Base-by-base conservation (phyloP, 1,140 invertebrate genomes). In the Oedothorax gibbosus region DNA sequence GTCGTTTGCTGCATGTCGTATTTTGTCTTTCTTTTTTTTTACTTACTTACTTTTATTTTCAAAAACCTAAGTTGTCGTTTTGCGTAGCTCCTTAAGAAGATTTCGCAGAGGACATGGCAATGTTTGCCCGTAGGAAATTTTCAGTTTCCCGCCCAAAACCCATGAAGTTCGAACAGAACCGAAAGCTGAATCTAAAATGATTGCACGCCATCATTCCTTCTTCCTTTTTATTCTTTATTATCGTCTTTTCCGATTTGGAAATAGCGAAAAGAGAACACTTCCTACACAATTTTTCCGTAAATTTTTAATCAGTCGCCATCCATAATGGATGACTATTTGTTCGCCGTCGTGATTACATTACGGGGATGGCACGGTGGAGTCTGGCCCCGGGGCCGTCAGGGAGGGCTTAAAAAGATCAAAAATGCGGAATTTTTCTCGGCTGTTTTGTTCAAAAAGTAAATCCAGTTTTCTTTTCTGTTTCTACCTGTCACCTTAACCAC, bases 251-350 rank as follows among this genome's bases (percentile, higher is more conserved):
- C 73, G 8, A 77, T 49, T 79, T 50, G n/a, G 54, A 35, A 35
- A 35, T 35, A 35, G 35, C 57, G 53, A 51, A 35, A 50, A 57
- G 72, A 72, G 49, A 54, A 53, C 68, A 18, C 11, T 11, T 54
- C 62, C 54, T n/a, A n/a, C n/a, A 15, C 7, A 57, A 57, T 81
- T 81, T 81, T 81, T 81, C 66, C 53, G 60, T 81, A 69, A 71
- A 81, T 72, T 81, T 81, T 81, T 81, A 81, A 81, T 81, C 79
- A 81, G 79, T 81, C 79, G 66, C 79, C 79, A 81, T 81, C 79
- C 79, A 81, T 81, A 60, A 81, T 81, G 79, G 79, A 81, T 81
- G 79, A 81, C 79, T 81, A 60, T 81, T 81, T 81, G 56, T 72
- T 60, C 79, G 65, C 18, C 68, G 62, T 79, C 76, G 20, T 79